Evolutionary conservation across 1,140 invertebrate genomes (phyloP).

Genomic region (Meloidogyne floridensis): DNA sequence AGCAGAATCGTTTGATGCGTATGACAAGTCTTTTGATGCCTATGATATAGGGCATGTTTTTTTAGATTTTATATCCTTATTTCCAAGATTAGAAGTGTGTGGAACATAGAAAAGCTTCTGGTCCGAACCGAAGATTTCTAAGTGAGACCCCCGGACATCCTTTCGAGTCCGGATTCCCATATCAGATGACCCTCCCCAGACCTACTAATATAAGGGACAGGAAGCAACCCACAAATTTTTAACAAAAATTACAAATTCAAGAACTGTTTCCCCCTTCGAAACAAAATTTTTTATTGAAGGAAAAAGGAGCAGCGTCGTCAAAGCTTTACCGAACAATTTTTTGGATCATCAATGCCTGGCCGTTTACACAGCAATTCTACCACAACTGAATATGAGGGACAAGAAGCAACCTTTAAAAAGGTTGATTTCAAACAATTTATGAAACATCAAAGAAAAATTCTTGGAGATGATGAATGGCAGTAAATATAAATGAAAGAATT

Average conservation of each 20-base stretch:
- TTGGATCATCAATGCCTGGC: conserved; percentile 17
- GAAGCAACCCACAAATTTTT: too few species aligned
- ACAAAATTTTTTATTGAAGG: not conserved
- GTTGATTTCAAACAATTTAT: conserved; percentile 23
- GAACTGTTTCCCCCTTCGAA: not conserved
- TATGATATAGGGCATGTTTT: conserved; percentile 21
- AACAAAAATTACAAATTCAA: too few species aligned
- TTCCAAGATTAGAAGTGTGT: too few species aligned
- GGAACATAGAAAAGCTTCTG: too few species aligned
- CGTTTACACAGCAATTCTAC: conserved; percentile 11
- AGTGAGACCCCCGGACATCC: too few species aligned
- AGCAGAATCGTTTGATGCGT: conserved; percentile 26
- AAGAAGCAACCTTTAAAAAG: conserved; percentile 6
- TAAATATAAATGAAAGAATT: not conserved
- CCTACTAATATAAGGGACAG: too few species aligned
- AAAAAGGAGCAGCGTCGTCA: not conserved
- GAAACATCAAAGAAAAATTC: conserved; percentile 27
- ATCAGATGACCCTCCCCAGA: too few species aligned
- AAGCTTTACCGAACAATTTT: conserved; percentile 30
- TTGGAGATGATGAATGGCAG: conserved; percentile 32
- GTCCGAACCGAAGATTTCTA: too few species aligned
- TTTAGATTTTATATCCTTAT: too few species aligned
- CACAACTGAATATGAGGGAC: not conserved
- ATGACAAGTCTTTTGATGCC: conserved; percentile 25
- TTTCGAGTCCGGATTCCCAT: too few species aligned